Percentiles rank a stretch among this genome's conserved stretches.
These are phyloP conservation scores for Noctua pronuba DNA, from an alignment of 2,888 invertebrate genomes.

Conservation along the genomic window DNA sequence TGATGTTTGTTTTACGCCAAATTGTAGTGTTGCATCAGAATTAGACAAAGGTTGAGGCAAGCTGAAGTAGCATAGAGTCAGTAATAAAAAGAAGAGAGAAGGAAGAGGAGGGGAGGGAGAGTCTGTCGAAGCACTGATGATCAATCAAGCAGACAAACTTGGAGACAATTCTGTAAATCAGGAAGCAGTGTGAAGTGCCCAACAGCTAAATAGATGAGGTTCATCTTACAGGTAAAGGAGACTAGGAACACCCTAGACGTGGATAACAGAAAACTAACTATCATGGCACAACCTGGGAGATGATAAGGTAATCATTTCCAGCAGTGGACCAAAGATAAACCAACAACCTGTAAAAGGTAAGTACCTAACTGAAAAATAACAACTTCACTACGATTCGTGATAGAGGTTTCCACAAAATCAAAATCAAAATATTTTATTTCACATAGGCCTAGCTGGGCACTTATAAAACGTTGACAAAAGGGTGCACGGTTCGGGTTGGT, in stretches of 20 bases:
- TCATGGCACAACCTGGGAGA: too few species aligned
- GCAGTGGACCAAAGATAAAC: too few species aligned
- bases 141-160: not conserved
- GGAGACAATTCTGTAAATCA: too few species aligned
- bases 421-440: too few species aligned
- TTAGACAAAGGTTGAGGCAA: not conserved
- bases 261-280: not conserved
- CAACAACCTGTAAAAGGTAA: not conserved
- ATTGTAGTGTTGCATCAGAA: slow-evolving; percentile 6
- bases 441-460: too few species aligned
- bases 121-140: not conserved
- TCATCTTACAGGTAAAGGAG: not conserved
- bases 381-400: not conserved
- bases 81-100: too few species aligned
- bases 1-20: slow-evolving; percentile 19
- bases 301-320: not conserved
- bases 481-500: too few species aligned
- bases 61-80: not conserved
- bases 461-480: too few species aligned
- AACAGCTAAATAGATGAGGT: not conserved
- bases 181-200: too few species aligned
- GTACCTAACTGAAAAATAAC: not conserved
- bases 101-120: too few species aligned
- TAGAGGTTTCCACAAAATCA: too few species aligned
- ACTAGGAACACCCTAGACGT: not conserved